A percentile compares a stretch with the other conserved stretches of the same genome.
Evolutionary conservation across 1,140 invertebrate species (phyloP).

Genomic region (Periplaneta americana): DNA sequence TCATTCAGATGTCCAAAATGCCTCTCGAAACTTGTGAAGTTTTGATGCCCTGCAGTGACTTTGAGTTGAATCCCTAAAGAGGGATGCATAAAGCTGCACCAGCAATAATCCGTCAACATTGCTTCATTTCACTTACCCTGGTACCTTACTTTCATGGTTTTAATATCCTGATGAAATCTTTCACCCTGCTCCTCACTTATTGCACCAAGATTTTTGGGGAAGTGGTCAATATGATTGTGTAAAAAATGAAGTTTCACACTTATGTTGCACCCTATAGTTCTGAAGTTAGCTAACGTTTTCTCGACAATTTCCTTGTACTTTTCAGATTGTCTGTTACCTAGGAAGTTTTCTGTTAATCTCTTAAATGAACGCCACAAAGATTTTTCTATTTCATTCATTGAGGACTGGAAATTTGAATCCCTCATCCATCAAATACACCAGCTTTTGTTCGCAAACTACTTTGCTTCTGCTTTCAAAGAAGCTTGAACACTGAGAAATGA

Average conservation of each 20-base stretch:
- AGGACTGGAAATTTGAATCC: not conserved
- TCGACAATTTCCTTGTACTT: not conserved
- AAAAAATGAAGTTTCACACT: constrained; percentile 36
- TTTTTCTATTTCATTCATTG: not conserved
- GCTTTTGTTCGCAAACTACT: no score
- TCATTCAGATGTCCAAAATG: not conserved
- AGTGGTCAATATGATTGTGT: constrained; percentile 35
- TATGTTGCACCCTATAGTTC: constrained; percentile 29
- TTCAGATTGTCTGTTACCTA: not conserved
- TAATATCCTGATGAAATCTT: constrained; percentile 35
- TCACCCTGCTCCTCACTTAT: constrained; percentile 35
- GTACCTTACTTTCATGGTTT: constrained; percentile 30
- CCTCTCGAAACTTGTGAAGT: not conserved
- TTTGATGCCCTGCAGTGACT: not conserved
- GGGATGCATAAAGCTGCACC: no score
- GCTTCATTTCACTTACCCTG: constrained; percentile 29
- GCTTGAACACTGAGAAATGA: no score
- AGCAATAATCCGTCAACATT: constrained; percentile 34
- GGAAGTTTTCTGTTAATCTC: not conserved
- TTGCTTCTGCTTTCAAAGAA: no score
- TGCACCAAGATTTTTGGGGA: constrained; percentile 30
- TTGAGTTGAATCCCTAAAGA: not conserved
- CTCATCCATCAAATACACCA: not conserved
- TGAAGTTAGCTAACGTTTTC: not conserved
- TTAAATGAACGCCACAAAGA: not conserved